phyloP scores from a whole-genome alignment of 2,888 invertebrate species.

The Apamea crenata region DNA sequence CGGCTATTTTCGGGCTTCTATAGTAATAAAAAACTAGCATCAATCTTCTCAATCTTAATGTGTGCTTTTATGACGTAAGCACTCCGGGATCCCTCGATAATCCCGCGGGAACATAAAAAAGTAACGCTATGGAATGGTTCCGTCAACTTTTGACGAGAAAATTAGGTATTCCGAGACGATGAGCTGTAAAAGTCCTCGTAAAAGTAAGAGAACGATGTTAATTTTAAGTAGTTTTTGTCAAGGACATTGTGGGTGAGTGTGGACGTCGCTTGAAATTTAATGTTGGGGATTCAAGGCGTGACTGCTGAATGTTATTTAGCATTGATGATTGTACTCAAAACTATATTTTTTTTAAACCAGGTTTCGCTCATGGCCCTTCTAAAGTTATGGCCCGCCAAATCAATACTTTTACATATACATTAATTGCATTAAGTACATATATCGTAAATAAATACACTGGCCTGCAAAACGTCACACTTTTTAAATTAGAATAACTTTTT shows the following conservation, averaged over 20 bases:
- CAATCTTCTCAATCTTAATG: slow-evolving; percentile 60
- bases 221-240: slow-evolving; percentile 61
- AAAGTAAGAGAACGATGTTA: slow-evolving; percentile 54
- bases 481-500: too few species aligned
- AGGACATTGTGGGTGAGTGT: slow-evolving; percentile 47
- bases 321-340: not conserved
- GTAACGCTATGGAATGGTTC: slow-evolving; percentile 46
- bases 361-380: not conserved
- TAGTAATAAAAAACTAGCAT: slow-evolving; percentile 52
- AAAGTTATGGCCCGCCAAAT: not conserved
- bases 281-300: slow-evolving; percentile 19
- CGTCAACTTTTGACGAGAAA: slow-evolving; percentile 62
- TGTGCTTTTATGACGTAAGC: slow-evolving; percentile 60
- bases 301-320: slow-evolving; percentile 14
- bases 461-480: too few species aligned
- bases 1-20: slow-evolving; percentile 29
- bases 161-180: slow-evolving; percentile 61
- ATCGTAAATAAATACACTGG: not conserved
- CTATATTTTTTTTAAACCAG: not conserved
- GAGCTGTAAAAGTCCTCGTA: slow-evolving; percentile 61
- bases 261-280: slow-evolving; percentile 43
- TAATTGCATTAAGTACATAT: not conserved
- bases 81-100: slow-evolving; percentile 30
- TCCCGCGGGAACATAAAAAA: slow-evolving; percentile 55
- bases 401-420: not conserved